Conservation (phyloP, 23 tunicate species). For the Phallusia fumigata region DNA sequence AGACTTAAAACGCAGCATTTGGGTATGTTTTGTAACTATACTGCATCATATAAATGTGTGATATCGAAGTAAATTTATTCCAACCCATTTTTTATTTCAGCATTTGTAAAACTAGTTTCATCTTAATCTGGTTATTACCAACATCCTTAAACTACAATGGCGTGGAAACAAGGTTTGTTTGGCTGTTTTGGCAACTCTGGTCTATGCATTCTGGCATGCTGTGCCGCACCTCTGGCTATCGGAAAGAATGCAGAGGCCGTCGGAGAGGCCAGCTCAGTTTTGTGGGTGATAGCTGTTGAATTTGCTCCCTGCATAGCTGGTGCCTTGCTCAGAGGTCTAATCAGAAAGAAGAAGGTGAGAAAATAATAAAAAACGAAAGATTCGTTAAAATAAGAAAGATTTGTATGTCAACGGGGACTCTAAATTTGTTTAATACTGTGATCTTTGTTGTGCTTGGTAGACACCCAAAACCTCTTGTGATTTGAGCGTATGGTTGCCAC, state of each 20-base stretch:
- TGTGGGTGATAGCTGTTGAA: conserved; percentile 76
- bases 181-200: conserved; percentile 87
- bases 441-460: no score
- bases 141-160: conserved; percentile 22
- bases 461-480: no score
- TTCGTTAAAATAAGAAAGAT: background rate
- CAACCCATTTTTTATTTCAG: no score
- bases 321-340: conserved; percentile 73
- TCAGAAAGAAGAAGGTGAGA: conserved; percentile 82
- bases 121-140: no score
- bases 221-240: conserved; percentile 60
- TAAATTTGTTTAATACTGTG: no score
- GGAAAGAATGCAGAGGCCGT: conserved; percentile 91
- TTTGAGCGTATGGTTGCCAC: no score
- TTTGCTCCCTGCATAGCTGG: conserved; percentile 76
- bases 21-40: no score
- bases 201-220: conserved; percentile 51
- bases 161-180: conserved; percentile 78
- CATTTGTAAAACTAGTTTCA: no score
- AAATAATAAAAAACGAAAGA: background rate
- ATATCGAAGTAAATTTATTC: no score
- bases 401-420: no score
- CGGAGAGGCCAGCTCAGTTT: conserved; percentile 69
- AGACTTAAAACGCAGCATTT: no score
- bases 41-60: no score